These are phyloP conservation scores for Fabriciana adippe DNA, from an alignment of 2,888 invertebrate species.

Conservation along the genomic window DNA sequence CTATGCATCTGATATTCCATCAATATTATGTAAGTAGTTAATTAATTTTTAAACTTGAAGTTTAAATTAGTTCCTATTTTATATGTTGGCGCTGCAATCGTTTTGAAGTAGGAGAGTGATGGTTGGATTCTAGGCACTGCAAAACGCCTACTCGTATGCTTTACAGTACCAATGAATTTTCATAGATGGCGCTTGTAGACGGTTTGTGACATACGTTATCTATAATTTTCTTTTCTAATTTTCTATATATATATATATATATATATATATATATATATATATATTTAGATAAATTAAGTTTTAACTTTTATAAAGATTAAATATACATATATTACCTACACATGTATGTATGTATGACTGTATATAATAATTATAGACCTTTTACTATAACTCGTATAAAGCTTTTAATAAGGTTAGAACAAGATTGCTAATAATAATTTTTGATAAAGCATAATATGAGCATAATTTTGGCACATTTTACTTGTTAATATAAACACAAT, in stretches of 20 bases:
- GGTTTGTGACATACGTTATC: not conserved
- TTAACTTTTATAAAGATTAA: no score
- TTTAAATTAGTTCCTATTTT: slow-evolving; percentile 21
- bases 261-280: no score
- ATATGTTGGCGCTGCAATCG: slow-evolving; percentile 37
- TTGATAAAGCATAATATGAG: no score
- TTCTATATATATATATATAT: not conserved
- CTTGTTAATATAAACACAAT: slow-evolving; percentile 8
- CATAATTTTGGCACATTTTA: not conserved
- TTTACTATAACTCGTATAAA: no score
- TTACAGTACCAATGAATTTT: slow-evolving; percentile 26
- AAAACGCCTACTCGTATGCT: slow-evolving; percentile 28
- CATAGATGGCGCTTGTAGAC: slow-evolving; percentile 37
- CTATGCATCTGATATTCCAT: not conserved
- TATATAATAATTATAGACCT: no score
- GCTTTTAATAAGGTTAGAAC: no score
- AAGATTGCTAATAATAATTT: no score
- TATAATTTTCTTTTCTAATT: slow-evolving; percentile 4
- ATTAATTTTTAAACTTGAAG: not conserved
- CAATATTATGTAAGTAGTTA: slow-evolving; percentile 1
- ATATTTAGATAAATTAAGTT: no score
- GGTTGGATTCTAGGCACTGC: slow-evolving; percentile 35
- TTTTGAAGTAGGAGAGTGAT: slow-evolving; percentile 18
- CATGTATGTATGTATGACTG: no score
- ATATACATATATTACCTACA: no score